These are phyloP conservation scores for Deilephila porcellus DNA, from an alignment of 2,888 invertebrate species.

Conservation along the genomic window DNA sequence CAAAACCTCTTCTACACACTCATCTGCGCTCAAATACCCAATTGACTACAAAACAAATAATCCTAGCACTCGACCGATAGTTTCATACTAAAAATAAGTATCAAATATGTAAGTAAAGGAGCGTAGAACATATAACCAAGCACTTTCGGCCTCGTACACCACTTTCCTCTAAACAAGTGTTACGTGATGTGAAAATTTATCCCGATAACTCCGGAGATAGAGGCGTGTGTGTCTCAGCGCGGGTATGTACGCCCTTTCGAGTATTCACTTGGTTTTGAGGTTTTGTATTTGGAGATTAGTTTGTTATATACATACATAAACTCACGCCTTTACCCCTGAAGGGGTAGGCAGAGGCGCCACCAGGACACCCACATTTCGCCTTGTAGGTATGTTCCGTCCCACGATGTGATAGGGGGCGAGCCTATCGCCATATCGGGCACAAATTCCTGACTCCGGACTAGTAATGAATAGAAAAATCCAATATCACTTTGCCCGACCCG, in stretches of 20 bases:
- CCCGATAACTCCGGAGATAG: neutral
- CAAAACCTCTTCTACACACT: neutral
- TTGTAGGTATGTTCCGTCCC: too few relatives aligned
- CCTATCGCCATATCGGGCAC: too few relatives aligned
- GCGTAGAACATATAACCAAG: neutral
- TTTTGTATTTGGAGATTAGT: too few relatives aligned
- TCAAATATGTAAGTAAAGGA: neutral
- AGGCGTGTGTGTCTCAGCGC: neutral
- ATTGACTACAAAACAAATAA: neutral
- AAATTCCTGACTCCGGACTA: too few relatives aligned
- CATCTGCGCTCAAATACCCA: neutral
- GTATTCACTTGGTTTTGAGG: neutral
- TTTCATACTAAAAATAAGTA: neutral
- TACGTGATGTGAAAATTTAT: conserved; percentile 20
- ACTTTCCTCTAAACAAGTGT: conserved; percentile 8
- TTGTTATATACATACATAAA: too few relatives aligned
- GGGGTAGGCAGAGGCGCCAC: too few relatives aligned
- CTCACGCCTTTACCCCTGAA: too few relatives aligned
- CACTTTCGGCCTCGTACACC: neutral
- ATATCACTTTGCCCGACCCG: too few relatives aligned
- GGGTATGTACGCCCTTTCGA: neutral
- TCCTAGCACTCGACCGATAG: neutral
- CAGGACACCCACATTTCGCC: too few relatives aligned
- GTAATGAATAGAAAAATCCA: too few relatives aligned
- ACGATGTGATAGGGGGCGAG: too few relatives aligned